phyloP scores from a whole-genome alignment of 2,797 vertebrate genomes.

The Erithacus rubecula region DNA sequence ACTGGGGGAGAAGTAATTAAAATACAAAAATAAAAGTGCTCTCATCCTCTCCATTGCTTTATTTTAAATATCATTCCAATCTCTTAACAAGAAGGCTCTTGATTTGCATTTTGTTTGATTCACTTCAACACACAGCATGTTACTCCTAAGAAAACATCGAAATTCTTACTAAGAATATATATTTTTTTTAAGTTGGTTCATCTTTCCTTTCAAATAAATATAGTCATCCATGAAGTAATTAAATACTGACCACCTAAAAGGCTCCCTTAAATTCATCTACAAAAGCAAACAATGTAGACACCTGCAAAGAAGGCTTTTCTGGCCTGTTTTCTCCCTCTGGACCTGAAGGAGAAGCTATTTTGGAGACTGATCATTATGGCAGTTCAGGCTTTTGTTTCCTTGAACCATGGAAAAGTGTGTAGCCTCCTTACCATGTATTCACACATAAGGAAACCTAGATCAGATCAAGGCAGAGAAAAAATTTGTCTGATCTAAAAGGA shows the following conservation, averaged over 20 bases:
- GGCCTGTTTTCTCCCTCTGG: not conserved
- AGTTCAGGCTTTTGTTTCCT: not conserved
- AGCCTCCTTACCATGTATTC: not conserved
- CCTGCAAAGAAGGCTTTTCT: not conserved
- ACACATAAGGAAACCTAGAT: not conserved
- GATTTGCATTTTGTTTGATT: not conserved
- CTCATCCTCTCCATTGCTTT: not conserved
- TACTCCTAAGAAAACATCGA: not conserved
- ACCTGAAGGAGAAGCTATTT: not conserved
- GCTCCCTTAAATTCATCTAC: not conserved
- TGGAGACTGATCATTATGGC: not conserved
- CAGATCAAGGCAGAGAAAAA: not conserved
- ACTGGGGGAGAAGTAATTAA: not conserved
- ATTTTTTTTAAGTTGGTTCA: not conserved
- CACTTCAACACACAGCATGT: not conserved
- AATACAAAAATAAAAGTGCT: not conserved
- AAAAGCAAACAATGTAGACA: not conserved
- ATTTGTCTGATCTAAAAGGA: not conserved
- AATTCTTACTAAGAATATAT: not conserved
- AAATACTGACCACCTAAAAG: not conserved
- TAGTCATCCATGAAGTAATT: not conserved
- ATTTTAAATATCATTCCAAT: not conserved
- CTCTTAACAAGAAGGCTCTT: not conserved
- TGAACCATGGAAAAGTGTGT: not conserved
- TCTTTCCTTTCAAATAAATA: not conserved